Conservation (phyloP, 1,140 invertebrate genomes). For the Thereuonema tuberculata region DNA sequence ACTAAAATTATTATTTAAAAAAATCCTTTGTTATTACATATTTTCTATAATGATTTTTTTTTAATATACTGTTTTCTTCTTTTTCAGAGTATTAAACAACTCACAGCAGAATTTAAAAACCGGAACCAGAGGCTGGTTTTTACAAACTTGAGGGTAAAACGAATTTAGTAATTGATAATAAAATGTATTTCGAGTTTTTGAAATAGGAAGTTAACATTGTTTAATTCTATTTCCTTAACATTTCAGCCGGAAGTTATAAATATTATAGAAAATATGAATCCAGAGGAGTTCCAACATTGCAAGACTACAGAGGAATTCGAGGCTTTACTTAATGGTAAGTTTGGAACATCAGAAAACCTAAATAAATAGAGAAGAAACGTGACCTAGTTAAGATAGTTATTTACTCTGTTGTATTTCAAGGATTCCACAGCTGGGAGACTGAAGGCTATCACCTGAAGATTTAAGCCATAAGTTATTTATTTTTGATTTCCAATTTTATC, state of each 20-base stretch:
- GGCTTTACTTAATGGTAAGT: neutral
- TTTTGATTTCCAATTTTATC: too few species aligned
- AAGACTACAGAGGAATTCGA: neutral
- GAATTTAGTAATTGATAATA: neutral
- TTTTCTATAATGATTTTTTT: too few species aligned
- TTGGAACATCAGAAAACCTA: too few species aligned
- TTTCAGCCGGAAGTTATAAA: neutral
- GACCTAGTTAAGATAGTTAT: too few species aligned
- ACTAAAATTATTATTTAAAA: too few species aligned
- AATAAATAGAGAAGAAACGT: too few species aligned
- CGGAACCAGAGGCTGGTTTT: neutral
- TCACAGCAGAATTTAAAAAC: neutral
- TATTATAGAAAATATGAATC: neutral
- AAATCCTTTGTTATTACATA: too few species aligned
- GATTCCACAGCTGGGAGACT: too few species aligned
- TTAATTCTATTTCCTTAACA: neutral
- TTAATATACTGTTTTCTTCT: too few species aligned
- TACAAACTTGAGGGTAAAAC: neutral
- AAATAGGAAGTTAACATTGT: neutral
- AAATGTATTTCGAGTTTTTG: neutral
- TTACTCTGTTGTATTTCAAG: too few species aligned
- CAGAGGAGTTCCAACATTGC: neutral
- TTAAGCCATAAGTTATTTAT: too few species aligned
- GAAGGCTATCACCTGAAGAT: too few species aligned
- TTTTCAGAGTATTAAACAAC: neutral